These are phyloP conservation scores for Protonemura montana DNA, from an alignment of 2,888 invertebrate genomes.

Conservation along the genomic window DNA sequence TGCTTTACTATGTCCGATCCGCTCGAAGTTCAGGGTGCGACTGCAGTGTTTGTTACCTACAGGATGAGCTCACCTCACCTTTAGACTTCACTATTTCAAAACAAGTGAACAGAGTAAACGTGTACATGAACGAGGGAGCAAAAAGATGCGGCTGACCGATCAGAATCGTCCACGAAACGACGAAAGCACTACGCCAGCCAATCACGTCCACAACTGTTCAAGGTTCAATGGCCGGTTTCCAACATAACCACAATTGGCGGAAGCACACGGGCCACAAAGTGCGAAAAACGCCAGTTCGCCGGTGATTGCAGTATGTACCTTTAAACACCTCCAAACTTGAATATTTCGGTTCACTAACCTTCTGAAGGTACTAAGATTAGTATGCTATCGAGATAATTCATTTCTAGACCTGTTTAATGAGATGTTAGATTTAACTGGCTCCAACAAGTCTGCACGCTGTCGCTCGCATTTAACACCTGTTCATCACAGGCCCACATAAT, in stretches of 20 bases:
- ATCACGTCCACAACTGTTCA: background rate
- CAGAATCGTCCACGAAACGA: background rate
- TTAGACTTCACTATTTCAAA: background rate
- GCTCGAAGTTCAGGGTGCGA: background rate
- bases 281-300: background rate
- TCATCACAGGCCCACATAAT: too few species aligned
- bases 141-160: background rate
- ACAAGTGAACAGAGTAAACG: background rate
- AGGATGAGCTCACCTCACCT: background rate
- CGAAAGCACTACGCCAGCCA: background rate
- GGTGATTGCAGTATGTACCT: background rate
- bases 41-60: background rate
- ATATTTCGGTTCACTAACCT: background rate
- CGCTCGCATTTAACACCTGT: too few species aligned
- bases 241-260: background rate
- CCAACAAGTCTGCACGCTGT: too few species aligned
- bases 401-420: too few species aligned
- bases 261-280: background rate
- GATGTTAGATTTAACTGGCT: too few species aligned
- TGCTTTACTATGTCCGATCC: background rate
- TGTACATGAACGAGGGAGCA: background rate
- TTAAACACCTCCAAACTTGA: background rate
- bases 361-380: too few species aligned
- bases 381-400: too few species aligned
- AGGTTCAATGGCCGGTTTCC: background rate